phyloP scores from a whole-genome alignment of 2,888 invertebrate genomes.

The Coremacera marginata region DNA sequence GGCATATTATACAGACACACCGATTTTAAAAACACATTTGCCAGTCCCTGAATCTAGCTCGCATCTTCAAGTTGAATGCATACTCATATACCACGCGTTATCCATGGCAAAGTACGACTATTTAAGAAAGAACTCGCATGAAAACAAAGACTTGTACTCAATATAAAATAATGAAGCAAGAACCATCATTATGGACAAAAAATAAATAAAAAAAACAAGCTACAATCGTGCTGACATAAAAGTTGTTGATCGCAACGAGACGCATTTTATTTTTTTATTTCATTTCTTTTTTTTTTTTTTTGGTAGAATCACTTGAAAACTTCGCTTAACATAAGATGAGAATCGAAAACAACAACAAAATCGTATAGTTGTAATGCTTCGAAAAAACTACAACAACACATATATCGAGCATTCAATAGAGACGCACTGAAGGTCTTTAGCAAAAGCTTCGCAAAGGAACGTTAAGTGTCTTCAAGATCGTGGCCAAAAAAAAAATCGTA shows the following conservation, averaged over 20 bases:
- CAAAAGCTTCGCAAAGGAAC: background rate
- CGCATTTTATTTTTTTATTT: conserved; percentile 1
- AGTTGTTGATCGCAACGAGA: conserved; percentile 22
- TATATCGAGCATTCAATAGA: conserved; percentile 18
- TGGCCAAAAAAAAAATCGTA: background rate
- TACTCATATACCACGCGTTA: conserved; percentile 2
- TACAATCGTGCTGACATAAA: conserved; percentile 20
- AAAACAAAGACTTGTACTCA: background rate
- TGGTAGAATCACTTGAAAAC: background rate
- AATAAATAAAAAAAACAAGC: background rate
- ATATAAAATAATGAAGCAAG: background rate
- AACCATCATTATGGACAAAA: background rate
- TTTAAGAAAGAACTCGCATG: background rate
- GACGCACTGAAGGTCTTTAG: conserved; percentile 14
- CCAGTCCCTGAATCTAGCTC: background rate
- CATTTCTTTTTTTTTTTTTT: background rate
- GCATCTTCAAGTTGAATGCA: background rate
- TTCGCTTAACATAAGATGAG: background rate
- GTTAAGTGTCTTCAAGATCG: conserved; percentile 9
- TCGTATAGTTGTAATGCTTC: background rate
- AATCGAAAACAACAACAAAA: background rate
- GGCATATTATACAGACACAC: too few relatives aligned
- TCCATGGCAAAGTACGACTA: background rate
- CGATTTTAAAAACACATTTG: too few relatives aligned
- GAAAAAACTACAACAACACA: background rate